phyloP scores from a whole-genome alignment of 2,888 invertebrate species.

The Mallateleia sp. region DNA sequence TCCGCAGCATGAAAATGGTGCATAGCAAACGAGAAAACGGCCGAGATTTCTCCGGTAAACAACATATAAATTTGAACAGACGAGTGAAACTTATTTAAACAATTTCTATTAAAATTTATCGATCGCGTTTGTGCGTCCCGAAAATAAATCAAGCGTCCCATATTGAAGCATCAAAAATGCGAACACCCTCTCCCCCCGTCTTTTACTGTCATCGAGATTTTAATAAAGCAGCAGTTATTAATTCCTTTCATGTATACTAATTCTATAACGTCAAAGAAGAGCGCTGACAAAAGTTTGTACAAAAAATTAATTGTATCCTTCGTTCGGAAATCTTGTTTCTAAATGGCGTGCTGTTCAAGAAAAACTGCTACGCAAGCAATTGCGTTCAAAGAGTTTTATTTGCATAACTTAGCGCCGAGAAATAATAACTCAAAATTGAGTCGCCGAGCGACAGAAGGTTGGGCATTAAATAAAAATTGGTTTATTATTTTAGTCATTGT shows the following conservation, averaged over 20 bases:
- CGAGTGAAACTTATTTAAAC: slow-evolving; percentile 5
- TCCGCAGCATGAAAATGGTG: slow-evolving; percentile 33
- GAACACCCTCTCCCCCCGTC: neutral
- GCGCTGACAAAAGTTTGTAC: neutral
- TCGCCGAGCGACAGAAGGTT: neutral
- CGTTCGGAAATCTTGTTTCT: slow-evolving; percentile 6
- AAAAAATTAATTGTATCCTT: slow-evolving; percentile 24
- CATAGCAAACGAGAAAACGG: slow-evolving; percentile 56
- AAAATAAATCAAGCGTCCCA: neutral
- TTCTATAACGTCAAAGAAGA: slow-evolving; percentile 3
- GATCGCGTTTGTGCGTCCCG: no score
- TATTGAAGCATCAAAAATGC: no score
- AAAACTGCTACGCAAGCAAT: neutral
- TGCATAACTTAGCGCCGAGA: neutral
- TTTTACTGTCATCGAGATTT: neutral
- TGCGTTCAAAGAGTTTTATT: neutral
- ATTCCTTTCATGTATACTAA: slow-evolving; percentile 13
- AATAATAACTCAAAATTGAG: neutral
- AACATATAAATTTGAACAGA: neutral
- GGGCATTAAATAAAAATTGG: neutral
- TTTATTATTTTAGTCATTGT: neutral
- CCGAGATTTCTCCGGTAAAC: slow-evolving; percentile 52
- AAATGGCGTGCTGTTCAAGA: neutral
- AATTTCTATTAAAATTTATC: slow-evolving; percentile 3
- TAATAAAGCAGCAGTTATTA: slow-evolving; percentile 10